Base-by-base conservation (phyloP, 2,888 invertebrate species). In the Eulithis testata region DNA sequence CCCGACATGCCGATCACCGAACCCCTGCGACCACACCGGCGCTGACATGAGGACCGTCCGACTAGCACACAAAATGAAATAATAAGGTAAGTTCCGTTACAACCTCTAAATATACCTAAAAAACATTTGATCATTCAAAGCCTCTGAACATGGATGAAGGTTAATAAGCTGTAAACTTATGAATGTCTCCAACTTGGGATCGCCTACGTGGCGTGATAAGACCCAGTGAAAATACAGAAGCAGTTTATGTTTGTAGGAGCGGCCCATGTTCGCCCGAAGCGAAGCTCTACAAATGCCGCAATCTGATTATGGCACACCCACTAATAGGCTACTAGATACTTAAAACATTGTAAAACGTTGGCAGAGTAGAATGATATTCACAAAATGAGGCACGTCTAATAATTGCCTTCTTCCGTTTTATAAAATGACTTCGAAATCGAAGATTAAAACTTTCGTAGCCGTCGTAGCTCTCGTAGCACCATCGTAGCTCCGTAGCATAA, bases 271-370 rank as follows among this genome's bases (percentile, higher is more conserved):
- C 75, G 77, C 79, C 78, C 75, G 73, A 79, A 76, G 76, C 73
- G 92, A 92, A 92, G 91, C 90, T 86, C 87, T 87, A 91, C 82
- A 83, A 92, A 82, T 88, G 89, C 89, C 88, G 90, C 91, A 92
- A 92, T 91, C 92, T 89, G 90, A 91, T 92, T 92, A 92, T 86
- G 89, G 91, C 90, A 87, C 89, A 88, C 89, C 89, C 86, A 85
- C 83, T 78, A 76, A 83, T 78, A 75, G 80, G 81, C 76, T 21
- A 68, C 65, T 60, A 61, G 45, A 55, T 57, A 66, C 63, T 63
- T 60, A 63, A 47, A 47, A 63, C 49, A 40, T 55, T 63, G 58
- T 58, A 8, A 53, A 21, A 21, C 21, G 53, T 58, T 12, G 21
- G 36, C 12, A 40, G 37, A 43, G n/a, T 31, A n/a, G 14, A 49